Percentiles rank a stretch among this genome's conserved stretches.
phyloP scores from a whole-genome alignment of 2,113 vertebrate species.

The Callopanchax toddi region DNA sequence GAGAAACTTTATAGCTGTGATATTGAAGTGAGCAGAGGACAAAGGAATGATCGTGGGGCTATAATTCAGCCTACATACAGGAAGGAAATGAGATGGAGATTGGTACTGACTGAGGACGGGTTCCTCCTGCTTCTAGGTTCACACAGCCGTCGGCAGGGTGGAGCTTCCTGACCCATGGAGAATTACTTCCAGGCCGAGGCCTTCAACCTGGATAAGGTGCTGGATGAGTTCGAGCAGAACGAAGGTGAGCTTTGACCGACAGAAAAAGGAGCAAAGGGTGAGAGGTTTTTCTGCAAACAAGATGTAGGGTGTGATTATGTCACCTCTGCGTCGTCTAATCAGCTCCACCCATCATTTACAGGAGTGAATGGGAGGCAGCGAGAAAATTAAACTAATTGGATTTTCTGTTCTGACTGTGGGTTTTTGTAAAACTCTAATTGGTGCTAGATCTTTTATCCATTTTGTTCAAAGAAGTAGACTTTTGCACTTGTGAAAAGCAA shows the following conservation, averaged over 20 bases:
- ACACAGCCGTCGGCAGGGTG: slow-evolving; percentile 81
- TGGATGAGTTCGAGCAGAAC: slow-evolving; percentile 99
- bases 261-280: not conserved
- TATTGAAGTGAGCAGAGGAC: not conserved
- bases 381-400: slow-evolving; percentile 64
- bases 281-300: too few relatives aligned
- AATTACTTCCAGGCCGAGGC: slow-evolving; percentile 99
- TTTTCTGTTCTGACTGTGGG: slow-evolving; percentile 51
- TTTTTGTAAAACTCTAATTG: slow-evolving; percentile 52
- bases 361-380: slow-evolving; percentile 41
- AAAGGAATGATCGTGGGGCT: too few relatives aligned
- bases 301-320: too few relatives aligned
- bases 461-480: not conserved
- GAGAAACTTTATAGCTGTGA: slow-evolving; percentile 8
- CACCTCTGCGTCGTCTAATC: too few relatives aligned
- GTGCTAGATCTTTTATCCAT: slow-evolving; percentile 29
- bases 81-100: slow-evolving; percentile 1
- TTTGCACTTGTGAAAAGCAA: too few relatives aligned
- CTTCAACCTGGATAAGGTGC: slow-evolving; percentile 99
- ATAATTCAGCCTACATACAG: not conserved
- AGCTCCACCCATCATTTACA: slow-evolving; percentile 17
- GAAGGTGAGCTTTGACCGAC: slow-evolving; percentile 84
- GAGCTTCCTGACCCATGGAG: slow-evolving; percentile 96
- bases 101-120: not conserved
- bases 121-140: slow-evolving; percentile 79